Base-by-base conservation (phyloP, 1,140 invertebrate species). In the Melanaphis sacchari region DNA sequence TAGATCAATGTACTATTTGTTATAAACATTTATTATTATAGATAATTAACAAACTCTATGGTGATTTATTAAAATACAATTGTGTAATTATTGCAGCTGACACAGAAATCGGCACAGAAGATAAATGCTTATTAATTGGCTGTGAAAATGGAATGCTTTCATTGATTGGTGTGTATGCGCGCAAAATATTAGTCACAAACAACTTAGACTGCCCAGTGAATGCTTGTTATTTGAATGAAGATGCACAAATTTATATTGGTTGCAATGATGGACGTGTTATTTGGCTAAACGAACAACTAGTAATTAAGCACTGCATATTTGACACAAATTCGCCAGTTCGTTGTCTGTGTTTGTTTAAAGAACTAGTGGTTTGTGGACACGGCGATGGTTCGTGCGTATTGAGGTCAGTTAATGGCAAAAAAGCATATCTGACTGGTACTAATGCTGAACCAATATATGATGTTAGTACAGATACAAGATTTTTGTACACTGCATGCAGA, bases 361-460 rank as follows among this genome's bases (percentile, higher is more conserved):
- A 93, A n/a, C 2, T 81, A 4, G 46, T 93, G n/a, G 91, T 93
- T 24, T 84, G 66, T 84, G 96, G 96, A 4, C 94, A 95, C 94
- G 96, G 96, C 94, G 97, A 97, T 95, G 97, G 96, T 5, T 96
- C 96, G 3, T 96, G 96, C 94, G 87, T 95, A 49, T 95, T 95
- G 36, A 91, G 95, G 88, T 94, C 95, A 38, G 94, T 95, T 49
- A 93, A 94, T 24, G 95, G 95, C 90, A 96, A 95, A 92, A 94
- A 94, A 76, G 93, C 96, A 5, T 96, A 97, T 87, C 95, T 97
- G 18, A 97, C 97, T 38, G 97, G 97, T 1, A 96, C 97, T 8
- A 96, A 97, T 94, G 97, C 96, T 95, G 97, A 97, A 94, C 96
- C 96, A 21, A 96, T 97, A 41, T 96, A 96, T 94, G 95, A 96